Conservation (phyloP, 2,113 vertebrate species). For the Eonycteris spelaea region DNA sequence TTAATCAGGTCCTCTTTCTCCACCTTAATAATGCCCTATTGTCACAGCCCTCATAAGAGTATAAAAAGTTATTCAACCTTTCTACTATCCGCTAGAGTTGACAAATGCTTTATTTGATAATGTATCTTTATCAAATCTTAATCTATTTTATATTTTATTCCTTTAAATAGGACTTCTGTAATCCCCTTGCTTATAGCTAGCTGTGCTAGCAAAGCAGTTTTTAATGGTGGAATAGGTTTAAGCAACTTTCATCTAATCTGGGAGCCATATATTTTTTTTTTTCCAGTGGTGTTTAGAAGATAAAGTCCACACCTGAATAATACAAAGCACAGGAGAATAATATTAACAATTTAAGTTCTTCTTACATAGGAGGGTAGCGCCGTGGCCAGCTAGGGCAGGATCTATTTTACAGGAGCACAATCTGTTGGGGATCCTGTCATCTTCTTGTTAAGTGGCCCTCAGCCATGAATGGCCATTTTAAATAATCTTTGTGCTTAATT, state of each 20-base stretch:
- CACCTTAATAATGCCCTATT: not conserved
- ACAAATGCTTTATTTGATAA: not conserved
- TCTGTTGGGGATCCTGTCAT: not conserved
- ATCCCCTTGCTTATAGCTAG: not conserved
- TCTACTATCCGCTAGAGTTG: not conserved
- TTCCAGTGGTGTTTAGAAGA: not conserved
- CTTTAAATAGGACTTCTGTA: not conserved
- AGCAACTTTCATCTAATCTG: not conserved
- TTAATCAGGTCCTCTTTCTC: not conserved
- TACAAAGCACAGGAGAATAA: not conserved
- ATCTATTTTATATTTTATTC: not conserved
- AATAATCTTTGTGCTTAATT: slow-evolving; percentile 10
- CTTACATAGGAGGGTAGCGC: not conserved
- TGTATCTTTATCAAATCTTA: not conserved
- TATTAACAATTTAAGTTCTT: not conserved
- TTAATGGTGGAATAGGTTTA: not conserved
- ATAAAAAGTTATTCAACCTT: not conserved
- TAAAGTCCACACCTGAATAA: not conserved
- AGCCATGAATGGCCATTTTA: not conserved
- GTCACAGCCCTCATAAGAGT: not conserved
- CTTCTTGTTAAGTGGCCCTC: not conserved
- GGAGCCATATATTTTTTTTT: not conserved
- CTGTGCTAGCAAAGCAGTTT: not conserved
- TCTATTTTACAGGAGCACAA: not conserved
- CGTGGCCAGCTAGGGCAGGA: not conserved